Conservation (phyloP, 2,113 vertebrate species). For the Typhlomys cinereus region DNA sequence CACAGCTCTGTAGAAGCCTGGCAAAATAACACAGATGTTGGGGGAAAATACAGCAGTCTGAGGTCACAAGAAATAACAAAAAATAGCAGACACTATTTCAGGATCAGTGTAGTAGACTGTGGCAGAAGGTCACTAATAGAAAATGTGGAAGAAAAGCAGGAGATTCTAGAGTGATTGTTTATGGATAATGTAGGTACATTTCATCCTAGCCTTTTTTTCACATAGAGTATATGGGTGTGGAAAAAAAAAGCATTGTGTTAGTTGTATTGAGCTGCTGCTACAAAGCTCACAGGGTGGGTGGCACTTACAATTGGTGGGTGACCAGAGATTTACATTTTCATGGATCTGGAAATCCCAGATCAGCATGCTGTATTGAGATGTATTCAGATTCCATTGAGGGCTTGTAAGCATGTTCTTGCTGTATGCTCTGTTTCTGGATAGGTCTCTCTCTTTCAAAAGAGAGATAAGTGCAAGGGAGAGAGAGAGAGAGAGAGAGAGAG, state of each 20-base stretch:
- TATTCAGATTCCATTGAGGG: neutral
- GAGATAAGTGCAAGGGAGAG: neutral
- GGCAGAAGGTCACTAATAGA: neutral
- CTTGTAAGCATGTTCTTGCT: neutral
- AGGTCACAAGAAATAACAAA: neutral
- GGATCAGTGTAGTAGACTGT: neutral
- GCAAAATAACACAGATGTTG: neutral
- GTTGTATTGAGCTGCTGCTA: neutral
- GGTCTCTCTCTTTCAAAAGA: too few relatives aligned
- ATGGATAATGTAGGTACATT: neutral
- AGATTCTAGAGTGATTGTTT: neutral
- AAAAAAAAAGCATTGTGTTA: neutral
- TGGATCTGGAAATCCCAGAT: neutral
- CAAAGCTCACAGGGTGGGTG: neutral
- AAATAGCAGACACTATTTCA: neutral
- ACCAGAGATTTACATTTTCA: neutral
- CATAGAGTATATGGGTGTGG: neutral
- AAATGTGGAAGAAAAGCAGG: neutral
- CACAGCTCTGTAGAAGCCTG: neutral
- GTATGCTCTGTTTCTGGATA: neutral
- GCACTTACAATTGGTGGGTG: neutral
- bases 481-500: neutral
- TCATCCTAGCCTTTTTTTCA: neutral
- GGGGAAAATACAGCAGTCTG: neutral
- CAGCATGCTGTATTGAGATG: too few relatives aligned